These are phyloP conservation scores for Rhagophthalmus giganteus DNA, from an alignment of 2,888 invertebrate species.

Conservation along the genomic window DNA sequence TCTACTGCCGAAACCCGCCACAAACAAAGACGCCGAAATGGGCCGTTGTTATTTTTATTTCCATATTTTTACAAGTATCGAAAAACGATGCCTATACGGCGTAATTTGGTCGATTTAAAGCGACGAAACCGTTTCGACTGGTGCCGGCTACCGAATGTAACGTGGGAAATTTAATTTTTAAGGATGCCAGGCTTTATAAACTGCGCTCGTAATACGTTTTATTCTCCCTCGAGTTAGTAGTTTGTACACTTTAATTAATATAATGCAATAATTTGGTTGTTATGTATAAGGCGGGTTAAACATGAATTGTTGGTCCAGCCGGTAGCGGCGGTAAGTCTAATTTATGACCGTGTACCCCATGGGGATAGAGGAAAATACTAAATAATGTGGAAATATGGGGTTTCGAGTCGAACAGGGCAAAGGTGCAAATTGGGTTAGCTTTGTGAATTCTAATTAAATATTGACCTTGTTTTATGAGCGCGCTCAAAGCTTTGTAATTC, in stretches of 20 bases:
- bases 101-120: too few species aligned
- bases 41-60: too few species aligned
- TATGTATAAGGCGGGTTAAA: conserved; percentile 36
- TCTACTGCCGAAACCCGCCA: too few species aligned
- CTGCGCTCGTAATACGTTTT: conserved; percentile 6
- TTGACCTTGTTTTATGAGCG: conserved; percentile 27
- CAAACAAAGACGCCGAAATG: too few species aligned
- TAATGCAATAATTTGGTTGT: conserved; percentile 38
- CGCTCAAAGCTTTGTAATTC: conserved; percentile 15
- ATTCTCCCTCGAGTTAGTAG: conserved; percentile 5
- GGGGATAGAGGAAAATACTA: conserved; percentile 32
- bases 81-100: too few species aligned
- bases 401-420: conserved; percentile 26
- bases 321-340: conserved; percentile 35
- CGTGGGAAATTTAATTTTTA: not conserved
- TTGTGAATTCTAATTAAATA: conserved; percentile 31
- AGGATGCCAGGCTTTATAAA: not conserved
- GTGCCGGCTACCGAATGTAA: too few species aligned
- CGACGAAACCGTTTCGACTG: too few species aligned
- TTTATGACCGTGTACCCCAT: conserved; percentile 31
- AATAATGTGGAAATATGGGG: conserved; percentile 32
- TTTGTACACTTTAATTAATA: conserved; percentile 35
- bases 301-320: conserved; percentile 37
- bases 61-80: too few species aligned
- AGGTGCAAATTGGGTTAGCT: conserved; percentile 31